Conservation (phyloP, 2,888 invertebrate species). For the Amblyjoppa proteus region DNA sequence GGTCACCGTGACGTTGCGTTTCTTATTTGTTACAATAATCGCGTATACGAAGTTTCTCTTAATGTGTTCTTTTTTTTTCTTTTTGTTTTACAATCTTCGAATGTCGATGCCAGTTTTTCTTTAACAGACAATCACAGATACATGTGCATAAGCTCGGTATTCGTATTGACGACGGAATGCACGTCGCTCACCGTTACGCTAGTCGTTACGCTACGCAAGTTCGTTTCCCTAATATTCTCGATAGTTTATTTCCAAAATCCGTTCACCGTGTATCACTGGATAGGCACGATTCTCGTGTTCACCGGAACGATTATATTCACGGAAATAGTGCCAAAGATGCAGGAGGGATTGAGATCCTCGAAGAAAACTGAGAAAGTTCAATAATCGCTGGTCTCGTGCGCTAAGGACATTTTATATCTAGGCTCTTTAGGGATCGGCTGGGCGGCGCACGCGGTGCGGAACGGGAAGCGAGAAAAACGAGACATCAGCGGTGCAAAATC, state of each 20-base stretch:
- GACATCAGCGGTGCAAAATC: no score
- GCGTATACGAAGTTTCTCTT: not conserved
- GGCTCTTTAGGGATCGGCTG: no score
- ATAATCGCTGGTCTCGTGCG: conserved; percentile 59
- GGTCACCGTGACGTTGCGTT: conserved; percentile 18
- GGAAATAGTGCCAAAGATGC: conserved; percentile 88
- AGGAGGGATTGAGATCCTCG: conserved; percentile 64
- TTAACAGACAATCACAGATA: conserved; percentile 85
- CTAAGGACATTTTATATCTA: conserved; percentile 6
- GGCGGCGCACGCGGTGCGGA: no score
- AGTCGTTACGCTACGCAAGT: conserved; percentile 98
- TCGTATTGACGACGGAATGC: conserved; percentile 96
- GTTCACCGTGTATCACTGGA: conserved; percentile 96
- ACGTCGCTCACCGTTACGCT: conserved; percentile 97
- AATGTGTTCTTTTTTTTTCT: not conserved
- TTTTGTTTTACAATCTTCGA: not conserved
- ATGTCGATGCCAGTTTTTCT: conserved; percentile 8
- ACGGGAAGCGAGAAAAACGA: no score
- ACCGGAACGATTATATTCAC: conserved; percentile 97
- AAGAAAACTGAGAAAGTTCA: conserved; percentile 71
- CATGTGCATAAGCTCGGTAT: conserved; percentile 97
- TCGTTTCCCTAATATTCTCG: conserved; percentile 97
- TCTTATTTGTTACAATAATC: conserved; percentile 20
- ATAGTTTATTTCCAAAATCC: conserved; percentile 97
- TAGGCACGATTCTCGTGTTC: conserved; percentile 96